Conservation (phyloP, 2,113 vertebrate genomes). For the Nesogale talazaci region DNA sequence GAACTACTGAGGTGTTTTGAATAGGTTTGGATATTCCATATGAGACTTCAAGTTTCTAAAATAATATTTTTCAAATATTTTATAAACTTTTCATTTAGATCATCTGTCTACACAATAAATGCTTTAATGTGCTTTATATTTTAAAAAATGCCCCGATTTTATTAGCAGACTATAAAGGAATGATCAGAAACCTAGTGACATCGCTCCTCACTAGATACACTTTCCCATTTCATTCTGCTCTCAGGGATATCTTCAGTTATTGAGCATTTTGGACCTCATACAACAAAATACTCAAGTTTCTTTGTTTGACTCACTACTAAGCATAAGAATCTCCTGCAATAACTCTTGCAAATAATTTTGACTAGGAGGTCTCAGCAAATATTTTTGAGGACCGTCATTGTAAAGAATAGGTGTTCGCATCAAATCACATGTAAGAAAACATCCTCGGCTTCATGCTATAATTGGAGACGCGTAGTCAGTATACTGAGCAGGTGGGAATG, state of each 20-base stretch:
- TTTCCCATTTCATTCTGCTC: neutral
- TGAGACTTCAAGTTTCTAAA: slow-evolving; percentile 13
- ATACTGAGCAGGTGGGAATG: neutral
- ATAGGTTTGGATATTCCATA: neutral
- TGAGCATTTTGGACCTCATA: neutral
- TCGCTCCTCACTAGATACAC: neutral
- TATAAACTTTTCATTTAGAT: neutral
- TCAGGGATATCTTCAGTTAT: neutral
- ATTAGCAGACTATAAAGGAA: slow-evolving; percentile 5
- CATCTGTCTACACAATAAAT: neutral
- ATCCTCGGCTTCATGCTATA: neutral
- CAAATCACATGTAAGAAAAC: neutral
- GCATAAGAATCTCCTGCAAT: neutral
- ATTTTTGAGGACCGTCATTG: neutral
- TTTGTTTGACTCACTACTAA: neutral
- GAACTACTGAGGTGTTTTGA: slow-evolving; percentile 7
- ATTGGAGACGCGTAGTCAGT: neutral
- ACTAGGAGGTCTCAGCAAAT: neutral
- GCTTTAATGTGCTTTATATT: neutral
- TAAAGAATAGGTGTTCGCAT: neutral
- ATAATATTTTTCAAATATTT: neutral
- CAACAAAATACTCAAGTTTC: neutral
- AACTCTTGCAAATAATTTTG: neutral
- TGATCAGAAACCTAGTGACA: neutral
- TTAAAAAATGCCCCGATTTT: slow-evolving; percentile 14